Base-by-base conservation (phyloP, 2,888 invertebrate genomes). In the Linnaemya vulpina region DNA sequence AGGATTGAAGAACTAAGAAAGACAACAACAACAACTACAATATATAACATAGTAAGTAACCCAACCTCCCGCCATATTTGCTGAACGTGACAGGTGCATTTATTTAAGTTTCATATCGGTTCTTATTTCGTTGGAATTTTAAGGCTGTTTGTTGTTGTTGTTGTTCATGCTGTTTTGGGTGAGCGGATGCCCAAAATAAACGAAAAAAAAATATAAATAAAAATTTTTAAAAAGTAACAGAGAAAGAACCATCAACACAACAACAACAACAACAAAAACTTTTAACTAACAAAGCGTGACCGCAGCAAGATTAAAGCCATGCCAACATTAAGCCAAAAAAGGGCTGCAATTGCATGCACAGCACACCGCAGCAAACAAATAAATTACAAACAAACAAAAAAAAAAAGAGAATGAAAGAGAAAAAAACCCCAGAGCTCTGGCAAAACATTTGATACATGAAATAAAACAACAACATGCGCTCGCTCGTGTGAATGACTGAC, bases 221-320 rank as follows among this genome's bases (percentile, higher is more conserved):
- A 79, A 22, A 60, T 15, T n/a, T n/a, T n/a, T n/a, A n/a, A 63
- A 40, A 11, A 43, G 11, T 11, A 60, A 53, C 17, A 40, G 13
- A n/a, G 7, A 20, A 11, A 49, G 1, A n/a, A 65, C 40, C 55
- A 77, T 11, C 70, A 81, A 70, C 40, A 40, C 11, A 40, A 22
- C 68, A 3, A 30, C 5, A 30, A 30, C 2, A 30, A 30, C 2
- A 30, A 30, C 30, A 81, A 80, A 78, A 68, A 40, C 10, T 71
- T 83, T 75, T 46, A 80, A 73, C 65, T 63, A 80, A 78, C 78
- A 71, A 85, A 85, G 80, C 83, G 81, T 86, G 77, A 80, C 83
- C 80, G 83, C 83, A 86, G 78, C 70, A 75, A 74, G 80, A 85
- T 85, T 83, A 81, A 78, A 85, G 86, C 75, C 84, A 83, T 71